Conservation (phyloP, 1,140 invertebrate species). For the Procambarus virginalis region DNA sequence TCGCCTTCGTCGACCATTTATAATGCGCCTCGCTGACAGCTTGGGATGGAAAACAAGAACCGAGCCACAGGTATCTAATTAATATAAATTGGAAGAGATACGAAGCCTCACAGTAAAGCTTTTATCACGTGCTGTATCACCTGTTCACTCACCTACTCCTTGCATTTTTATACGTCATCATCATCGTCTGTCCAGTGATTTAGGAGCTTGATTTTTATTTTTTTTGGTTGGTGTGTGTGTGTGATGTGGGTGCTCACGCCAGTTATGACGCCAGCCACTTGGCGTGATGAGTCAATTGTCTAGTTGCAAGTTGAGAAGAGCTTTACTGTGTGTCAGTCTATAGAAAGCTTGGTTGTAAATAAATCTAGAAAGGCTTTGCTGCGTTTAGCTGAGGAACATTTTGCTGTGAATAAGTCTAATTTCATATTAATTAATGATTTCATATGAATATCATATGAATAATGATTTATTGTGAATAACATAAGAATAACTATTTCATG, state of each 20-base stretch:
- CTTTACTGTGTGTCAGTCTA: background rate
- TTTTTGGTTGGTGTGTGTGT: background rate
- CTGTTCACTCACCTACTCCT: slow-evolving; percentile 28
- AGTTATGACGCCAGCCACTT: background rate
- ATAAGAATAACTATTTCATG: too few relatives aligned
- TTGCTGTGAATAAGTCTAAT: too few relatives aligned
- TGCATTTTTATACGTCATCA: slow-evolving; percentile 4
- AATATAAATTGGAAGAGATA: slow-evolving; percentile 65
- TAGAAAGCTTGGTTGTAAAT: background rate
- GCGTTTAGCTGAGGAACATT: too few relatives aligned
- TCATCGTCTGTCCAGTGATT: slow-evolving; percentile 17
- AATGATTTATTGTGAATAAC: too few relatives aligned
- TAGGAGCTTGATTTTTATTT: background rate
- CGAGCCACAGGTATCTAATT: slow-evolving; percentile 66
- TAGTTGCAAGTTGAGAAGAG: background rate
- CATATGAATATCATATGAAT: too few relatives aligned
- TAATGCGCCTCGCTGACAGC: slow-evolving; percentile 60
- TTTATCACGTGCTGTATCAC: slow-evolving; percentile 56
- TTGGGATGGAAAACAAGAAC: slow-evolving; percentile 62
- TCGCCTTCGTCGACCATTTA: slow-evolving; percentile 47
- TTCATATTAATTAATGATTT: too few relatives aligned
- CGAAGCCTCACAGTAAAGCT: slow-evolving; percentile 23
- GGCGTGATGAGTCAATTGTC: slow-evolving; percentile 33
- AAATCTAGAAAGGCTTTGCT: too few relatives aligned
- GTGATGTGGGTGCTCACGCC: background rate